Conservation (phyloP, 2,888 invertebrate species). For the Amiota communis region DNA sequence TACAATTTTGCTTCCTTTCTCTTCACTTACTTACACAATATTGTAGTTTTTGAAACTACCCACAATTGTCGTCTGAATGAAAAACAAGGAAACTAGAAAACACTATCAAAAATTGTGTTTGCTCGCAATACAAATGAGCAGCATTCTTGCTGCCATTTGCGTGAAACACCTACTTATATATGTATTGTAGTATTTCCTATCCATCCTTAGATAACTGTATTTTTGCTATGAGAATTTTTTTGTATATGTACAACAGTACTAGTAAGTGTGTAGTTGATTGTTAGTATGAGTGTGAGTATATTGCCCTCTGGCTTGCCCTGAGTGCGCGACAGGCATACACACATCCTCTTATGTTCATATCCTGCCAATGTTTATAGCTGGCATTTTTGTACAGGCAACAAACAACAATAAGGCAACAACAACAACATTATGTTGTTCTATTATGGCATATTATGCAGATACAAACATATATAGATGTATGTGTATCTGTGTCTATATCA, state of each 20-base stretch:
- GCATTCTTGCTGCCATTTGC: slow-evolving; percentile 60
- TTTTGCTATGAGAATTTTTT: too few relatives aligned
- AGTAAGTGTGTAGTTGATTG: too few relatives aligned
- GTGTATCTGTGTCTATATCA: slow-evolving; percentile 9
- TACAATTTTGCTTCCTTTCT: too few relatives aligned
- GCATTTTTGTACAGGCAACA: slow-evolving; percentile 4
- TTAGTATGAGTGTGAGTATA: too few relatives aligned
- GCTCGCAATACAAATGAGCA: slow-evolving; percentile 64
- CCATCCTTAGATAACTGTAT: too few relatives aligned
- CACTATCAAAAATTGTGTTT: slow-evolving; percentile 64
- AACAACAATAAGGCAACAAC: slow-evolving; percentile 13
- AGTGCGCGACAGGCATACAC: slow-evolving; percentile 1
- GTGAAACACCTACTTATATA: slow-evolving; percentile 52
- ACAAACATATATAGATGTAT: slow-evolving; percentile 1
- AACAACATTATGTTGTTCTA: slow-evolving; percentile 21
- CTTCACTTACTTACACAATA: neutral
- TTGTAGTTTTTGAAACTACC: neutral
- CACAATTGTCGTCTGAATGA: too few relatives aligned
- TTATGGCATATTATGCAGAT: slow-evolving; percentile 17
- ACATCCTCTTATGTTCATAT: slow-evolving; percentile 36
- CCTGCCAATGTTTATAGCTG: neutral
- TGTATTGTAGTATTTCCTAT: slow-evolving; percentile 29
- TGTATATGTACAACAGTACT: too few relatives aligned
- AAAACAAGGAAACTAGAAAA: slow-evolving; percentile 1
- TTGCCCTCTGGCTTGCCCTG: too few relatives aligned